Percentiles rank a stretch among this genome's conserved stretches.
These are phyloP conservation scores for Athetis lepigone DNA, from an alignment of 2,888 invertebrate genomes.

Conservation along the genomic window DNA sequence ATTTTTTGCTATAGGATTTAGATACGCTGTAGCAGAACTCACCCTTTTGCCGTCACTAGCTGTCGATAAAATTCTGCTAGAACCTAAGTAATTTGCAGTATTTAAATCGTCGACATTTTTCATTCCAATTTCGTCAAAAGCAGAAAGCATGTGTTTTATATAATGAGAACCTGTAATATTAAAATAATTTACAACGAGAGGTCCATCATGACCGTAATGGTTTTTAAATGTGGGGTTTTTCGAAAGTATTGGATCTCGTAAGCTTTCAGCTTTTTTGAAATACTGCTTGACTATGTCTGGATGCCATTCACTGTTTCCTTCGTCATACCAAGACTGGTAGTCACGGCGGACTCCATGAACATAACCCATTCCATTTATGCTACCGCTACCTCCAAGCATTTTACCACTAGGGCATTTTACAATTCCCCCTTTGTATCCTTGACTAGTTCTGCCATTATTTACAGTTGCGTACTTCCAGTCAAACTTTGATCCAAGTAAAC, in stretches of 20 bases:
- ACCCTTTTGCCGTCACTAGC: constrained; percentile 41
- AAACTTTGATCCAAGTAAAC: constrained; percentile 14
- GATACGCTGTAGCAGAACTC: constrained; percentile 44
- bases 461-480: constrained; percentile 56
- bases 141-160: constrained; percentile 21
- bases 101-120: constrained; percentile 47
- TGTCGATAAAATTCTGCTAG: constrained; percentile 17
- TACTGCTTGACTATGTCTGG: constrained; percentile 48
- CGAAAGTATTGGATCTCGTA: constrained; percentile 36
- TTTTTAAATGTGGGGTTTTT: constrained; percentile 70
- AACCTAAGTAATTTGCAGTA: constrained; percentile 41
- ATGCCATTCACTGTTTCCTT: constrained; percentile 76
- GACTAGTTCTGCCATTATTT: constrained; percentile 46
- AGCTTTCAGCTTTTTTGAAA: constrained; percentile 54
- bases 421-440: constrained; percentile 43
- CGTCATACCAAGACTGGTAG: constrained; percentile 88
- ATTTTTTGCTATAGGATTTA: constrained; percentile 27
- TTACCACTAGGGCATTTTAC: constrained; percentile 91
- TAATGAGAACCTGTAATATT: constrained; percentile 32
- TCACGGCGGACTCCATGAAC: constrained; percentile 85
- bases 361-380: constrained; percentile 89
- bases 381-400: constrained; percentile 90
- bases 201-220: constrained; percentile 56
- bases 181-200: constrained; percentile 39
- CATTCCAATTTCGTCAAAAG: constrained; percentile 49